phyloP scores from a whole-genome alignment of 1,140 invertebrate species.

The Bombyx mandarina region DNA sequence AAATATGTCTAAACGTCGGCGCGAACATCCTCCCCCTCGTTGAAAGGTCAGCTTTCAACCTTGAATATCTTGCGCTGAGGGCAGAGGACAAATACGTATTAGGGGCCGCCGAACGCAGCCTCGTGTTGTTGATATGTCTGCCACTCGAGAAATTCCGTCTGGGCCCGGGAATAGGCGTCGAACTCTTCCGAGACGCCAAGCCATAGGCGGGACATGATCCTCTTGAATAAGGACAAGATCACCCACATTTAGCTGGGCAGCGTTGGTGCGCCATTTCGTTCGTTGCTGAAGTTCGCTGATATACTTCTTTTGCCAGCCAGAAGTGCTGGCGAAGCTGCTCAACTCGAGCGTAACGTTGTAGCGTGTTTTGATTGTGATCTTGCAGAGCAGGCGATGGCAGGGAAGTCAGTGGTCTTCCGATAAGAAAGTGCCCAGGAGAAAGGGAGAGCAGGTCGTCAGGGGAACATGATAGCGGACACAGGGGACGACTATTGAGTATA shows the following conservation, averaged over 20 bases:
- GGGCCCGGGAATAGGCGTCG: conserved; percentile 9
- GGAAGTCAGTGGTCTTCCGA: conserved; percentile 4
- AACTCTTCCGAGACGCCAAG: conserved; percentile 11
- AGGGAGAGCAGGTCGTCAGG: conserved; percentile 7
- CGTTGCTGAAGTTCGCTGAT: conserved; percentile 15
- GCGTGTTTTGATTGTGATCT: background rate
- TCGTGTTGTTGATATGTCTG: too few relatives aligned
- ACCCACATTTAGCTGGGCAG: conserved; percentile 9
- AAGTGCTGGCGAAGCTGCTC: conserved; percentile 15
- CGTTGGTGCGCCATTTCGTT: conserved; percentile 14
- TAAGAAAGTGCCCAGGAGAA: conserved; percentile 7
- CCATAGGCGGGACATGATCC: conserved; percentile 7
- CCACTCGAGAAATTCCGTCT: too few relatives aligned
- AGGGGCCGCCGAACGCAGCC: too few relatives aligned
- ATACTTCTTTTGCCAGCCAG: conserved; percentile 22
- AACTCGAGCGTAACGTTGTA: conserved; percentile 8
- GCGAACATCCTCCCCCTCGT: too few relatives aligned
- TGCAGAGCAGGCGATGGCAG: conserved; percentile 1
- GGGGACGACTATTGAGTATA: conserved; percentile 15
- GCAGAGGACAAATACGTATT: too few relatives aligned
- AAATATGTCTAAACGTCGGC: too few relatives aligned
- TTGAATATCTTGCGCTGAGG: too few relatives aligned
- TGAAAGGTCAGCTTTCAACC: too few relatives aligned
- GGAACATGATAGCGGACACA: conserved; percentile 6
- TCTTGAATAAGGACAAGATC: conserved; percentile 18